Conservation (phyloP, 2,113 vertebrate species). For the Ibidorhyncha struthersii region DNA sequence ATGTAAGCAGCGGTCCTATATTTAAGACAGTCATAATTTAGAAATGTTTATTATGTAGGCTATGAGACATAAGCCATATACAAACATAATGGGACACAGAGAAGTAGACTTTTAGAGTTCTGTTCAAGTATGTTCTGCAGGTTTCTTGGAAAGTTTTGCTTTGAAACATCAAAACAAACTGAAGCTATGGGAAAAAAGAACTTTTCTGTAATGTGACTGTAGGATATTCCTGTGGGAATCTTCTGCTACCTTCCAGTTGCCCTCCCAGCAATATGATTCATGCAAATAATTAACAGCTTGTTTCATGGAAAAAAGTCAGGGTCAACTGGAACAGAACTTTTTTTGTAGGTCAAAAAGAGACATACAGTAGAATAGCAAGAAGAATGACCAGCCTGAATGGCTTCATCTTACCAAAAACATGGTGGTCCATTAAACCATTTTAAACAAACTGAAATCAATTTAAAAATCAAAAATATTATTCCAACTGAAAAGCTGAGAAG, state of each 20-base stretch:
- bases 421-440: neutral
- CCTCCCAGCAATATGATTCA: neutral
- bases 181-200: neutral
- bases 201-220: neutral
- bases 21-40: neutral
- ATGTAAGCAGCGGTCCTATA: neutral
- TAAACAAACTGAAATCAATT: neutral
- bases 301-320: neutral
- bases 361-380: neutral
- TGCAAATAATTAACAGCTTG: neutral
- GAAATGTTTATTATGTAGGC: neutral
- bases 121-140: neutral
- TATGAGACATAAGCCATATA: neutral
- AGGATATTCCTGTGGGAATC: neutral
- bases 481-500: neutral
- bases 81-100: neutral
- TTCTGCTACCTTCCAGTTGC: neutral
- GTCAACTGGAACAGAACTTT: neutral
- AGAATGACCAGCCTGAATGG: accelerated
- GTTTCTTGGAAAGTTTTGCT: neutral
- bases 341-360: neutral
- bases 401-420: neutral
- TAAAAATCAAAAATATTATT: neutral
- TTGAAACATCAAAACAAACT: neutral
- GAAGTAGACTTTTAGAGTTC: neutral